Base-by-base conservation (phyloP, 1,140 invertebrate species). In the Zaprionus camerounensis region DNA sequence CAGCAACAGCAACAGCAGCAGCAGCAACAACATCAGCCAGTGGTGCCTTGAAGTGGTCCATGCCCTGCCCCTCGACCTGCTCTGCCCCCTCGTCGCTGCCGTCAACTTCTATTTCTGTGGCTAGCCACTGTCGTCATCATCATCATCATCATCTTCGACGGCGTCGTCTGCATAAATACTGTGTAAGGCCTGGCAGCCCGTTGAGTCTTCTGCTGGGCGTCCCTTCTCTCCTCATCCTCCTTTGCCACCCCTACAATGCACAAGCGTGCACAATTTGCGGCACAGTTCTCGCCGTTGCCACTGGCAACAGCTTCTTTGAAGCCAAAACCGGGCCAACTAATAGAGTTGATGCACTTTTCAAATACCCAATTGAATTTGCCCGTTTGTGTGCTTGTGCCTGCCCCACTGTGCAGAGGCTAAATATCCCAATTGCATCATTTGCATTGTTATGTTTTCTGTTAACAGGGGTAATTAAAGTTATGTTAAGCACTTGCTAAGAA, bases 51-150 rank as follows among this genome's bases (percentile, higher is more conserved):
- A 85, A 85, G 82, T 85, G 83, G 59, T 58, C 59, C 72, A 57
- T 49, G 57, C 68, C 63, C 82, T 56, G 28, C 38, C 22, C 51
- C 55, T 15, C 15, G 22, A 2, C 41, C 20, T n/a, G n/a, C 2
- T 20, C 3, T 2, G 22, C 22, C 36, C 28, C 53, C 41, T 64
- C 15, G 3, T 12, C 41, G 7, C 17, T 7, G 17, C 28, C 65
- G 13, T 59, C 55, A 74, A 68, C 67, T 85, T 85, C 82, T 84
- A 84, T 84, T 84, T 84, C 75, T 81, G 82, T 84, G 81, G 81
- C 77, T 63, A 58, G 73, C 58, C 63, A 61, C 71, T 74, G 71
- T 56, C 68, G 49, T 65, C 72, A 75, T 75, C 67, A 41, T 38
- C 72, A 28, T 41, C 76, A 41, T 69, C 72, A 53, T 82, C 80